phyloP scores from a whole-genome alignment of 2,888 invertebrate genomes.

The Brenthis daphne region DNA sequence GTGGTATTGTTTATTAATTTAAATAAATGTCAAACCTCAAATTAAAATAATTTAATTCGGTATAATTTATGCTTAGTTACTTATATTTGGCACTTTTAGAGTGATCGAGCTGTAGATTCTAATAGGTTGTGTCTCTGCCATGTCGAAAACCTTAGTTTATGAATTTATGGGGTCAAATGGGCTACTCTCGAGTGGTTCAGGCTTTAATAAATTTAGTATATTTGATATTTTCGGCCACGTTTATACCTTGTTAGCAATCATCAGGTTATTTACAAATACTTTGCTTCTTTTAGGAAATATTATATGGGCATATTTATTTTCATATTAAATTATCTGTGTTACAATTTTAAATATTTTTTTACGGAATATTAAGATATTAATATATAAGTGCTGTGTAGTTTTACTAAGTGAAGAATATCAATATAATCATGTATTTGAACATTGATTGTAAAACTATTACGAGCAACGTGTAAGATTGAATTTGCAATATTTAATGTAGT shows the following conservation, averaged over 20 bases:
- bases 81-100: no score
- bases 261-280: constrained; percentile 16
- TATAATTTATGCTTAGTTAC: no score
- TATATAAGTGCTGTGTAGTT: no score
- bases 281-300: constrained; percentile 3
- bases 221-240: constrained; percentile 29
- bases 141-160: constrained; percentile 35
- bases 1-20: no score
- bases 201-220: constrained; percentile 33
- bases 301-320: not conserved
- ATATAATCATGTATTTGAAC: no score
- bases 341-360: not conserved
- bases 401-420: no score
- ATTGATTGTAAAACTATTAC: no score
- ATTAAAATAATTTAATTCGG: no score
- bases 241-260: constrained; percentile 26
- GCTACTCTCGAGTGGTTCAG: constrained; percentile 23
- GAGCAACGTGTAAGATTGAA: no score
- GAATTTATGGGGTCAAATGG: constrained; percentile 34
- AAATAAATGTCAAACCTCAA: no score
- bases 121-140: constrained; percentile 3
- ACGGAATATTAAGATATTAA: not conserved
- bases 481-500: no score
- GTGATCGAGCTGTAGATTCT: not conserved
- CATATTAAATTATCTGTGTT: not conserved